Base-by-base conservation (phyloP, 2,888 invertebrate species). In the Euphydryas editha region DNA sequence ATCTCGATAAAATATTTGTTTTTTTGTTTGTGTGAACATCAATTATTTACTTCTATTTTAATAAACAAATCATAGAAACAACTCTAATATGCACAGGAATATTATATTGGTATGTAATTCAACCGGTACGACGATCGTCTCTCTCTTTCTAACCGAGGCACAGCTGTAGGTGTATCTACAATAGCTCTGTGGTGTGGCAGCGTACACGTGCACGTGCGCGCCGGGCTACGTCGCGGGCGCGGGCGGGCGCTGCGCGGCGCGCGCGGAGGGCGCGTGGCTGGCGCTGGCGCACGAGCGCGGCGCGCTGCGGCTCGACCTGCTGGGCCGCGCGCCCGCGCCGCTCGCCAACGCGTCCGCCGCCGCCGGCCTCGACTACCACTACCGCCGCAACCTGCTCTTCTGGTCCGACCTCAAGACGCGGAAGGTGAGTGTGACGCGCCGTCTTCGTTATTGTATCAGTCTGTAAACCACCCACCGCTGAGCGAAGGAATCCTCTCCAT, bases 391-490 rank as follows among this genome's bases (percentile, higher is more conserved):
- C 78, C 85, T 96, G 64, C 88, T 98, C 1, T 98, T 96, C 86
- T 98, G 98, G 98, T 97, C 98, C 10, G 98, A 98, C 85, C 94
- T 95, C 1, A 98, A 97, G 83, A 97, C 97, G 0, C 94, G 96
- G 73, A 97, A 96, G 93, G 96, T 97, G 2, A 39, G 59, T 10
- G 6, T 13, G 0, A 11, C 13, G 1, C 1, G 17, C 20, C 13
- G 15, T 46, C 3, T 21, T n/a, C 24, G 8, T 2, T 24, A 24
- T 24, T 24, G 3, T 4, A n/a, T 1, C n/a, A 1, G 15, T 42
- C n/a, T 5, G n/a, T 42, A n/a, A n/a, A n/a, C n/a, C n/a, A n/a
- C n/a, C n/a, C n/a, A n/a, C n/a, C n/a, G n/a, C n/a, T n/a, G n/a
- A n/a, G n/a, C n/a, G n/a, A n/a, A n/a, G n/a, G n/a, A n/a, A n/a